phyloP scores from a whole-genome alignment of 2,113 vertebrate species.

The Melierax canorus region DNA sequence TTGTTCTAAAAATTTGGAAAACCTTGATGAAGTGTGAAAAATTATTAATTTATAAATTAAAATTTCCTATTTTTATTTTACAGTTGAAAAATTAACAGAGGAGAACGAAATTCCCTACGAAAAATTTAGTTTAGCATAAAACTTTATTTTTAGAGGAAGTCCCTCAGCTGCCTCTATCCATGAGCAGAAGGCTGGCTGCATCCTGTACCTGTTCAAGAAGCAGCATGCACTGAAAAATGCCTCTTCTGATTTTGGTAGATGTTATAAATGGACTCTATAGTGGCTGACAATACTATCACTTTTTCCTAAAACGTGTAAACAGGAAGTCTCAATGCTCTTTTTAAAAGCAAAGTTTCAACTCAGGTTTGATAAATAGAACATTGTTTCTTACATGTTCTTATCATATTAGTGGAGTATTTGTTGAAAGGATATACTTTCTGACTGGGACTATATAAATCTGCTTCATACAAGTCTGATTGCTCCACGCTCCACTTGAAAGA shows the following conservation, averaged over 20 bases:
- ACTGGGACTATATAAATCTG: not conserved
- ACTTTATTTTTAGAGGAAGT: not conserved
- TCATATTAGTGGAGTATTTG: not conserved
- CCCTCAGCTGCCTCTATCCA: not conserved
- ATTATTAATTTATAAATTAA: not conserved
- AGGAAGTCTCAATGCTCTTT: not conserved
- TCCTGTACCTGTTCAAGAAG: not conserved
- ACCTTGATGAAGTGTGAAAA: not conserved
- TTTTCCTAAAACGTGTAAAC: not conserved
- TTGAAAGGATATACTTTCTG: not conserved
- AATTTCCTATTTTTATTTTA: not conserved
- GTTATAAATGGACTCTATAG: not conserved
- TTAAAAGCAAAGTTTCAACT: not conserved
- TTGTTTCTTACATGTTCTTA: not conserved
- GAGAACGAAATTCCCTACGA: not conserved
- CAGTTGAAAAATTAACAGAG: not conserved
- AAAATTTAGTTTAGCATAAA: not conserved
- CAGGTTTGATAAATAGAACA: not conserved
- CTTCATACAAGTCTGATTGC: not conserved
- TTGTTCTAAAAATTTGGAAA: not conserved
- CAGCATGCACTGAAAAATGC: not conserved
- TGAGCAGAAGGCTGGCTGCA: not conserved
- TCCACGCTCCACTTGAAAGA: not conserved
- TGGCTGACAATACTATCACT: not conserved
- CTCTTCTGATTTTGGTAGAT: not conserved